These are phyloP conservation scores for Perognathus longimembris DNA, from an alignment of 2,113 vertebrate species.

Conservation along the genomic window DNA sequence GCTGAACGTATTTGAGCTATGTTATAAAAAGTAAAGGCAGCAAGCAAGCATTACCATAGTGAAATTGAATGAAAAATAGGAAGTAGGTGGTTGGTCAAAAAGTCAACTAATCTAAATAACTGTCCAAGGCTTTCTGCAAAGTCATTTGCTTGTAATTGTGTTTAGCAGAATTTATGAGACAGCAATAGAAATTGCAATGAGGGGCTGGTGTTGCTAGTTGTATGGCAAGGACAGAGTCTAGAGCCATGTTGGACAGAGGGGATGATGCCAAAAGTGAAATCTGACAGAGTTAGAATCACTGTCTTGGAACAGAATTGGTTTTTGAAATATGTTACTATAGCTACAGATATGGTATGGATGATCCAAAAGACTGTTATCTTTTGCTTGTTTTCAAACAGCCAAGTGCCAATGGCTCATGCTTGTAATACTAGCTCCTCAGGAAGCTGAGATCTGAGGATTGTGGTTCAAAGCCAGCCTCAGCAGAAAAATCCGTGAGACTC, in stretches of 20 bases:
- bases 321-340: not conserved
- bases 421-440: no score
- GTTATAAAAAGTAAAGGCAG: not conserved
- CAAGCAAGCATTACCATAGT: constrained; percentile 51
- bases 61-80: constrained; percentile 61
- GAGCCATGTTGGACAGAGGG: not conserved
- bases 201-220: not conserved
- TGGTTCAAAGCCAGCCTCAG: no score
- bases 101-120: not conserved
- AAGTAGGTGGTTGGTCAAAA: not conserved
- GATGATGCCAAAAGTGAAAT: not conserved
- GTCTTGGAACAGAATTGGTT: not conserved
- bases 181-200: not conserved
- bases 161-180: constrained; percentile 45
- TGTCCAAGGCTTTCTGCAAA: not conserved
- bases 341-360: not conserved
- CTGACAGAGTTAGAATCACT: not conserved
- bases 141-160: not conserved
- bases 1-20: constrained; percentile 57
- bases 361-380: not conserved
- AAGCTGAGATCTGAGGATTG: no score
- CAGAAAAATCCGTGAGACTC: no score
- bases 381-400: not conserved
- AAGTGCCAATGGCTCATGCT: no score
- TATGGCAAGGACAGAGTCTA: not conserved